phyloP scores from a whole-genome alignment of 2,113 vertebrate genomes.

The Macquaria australasica region DNA sequence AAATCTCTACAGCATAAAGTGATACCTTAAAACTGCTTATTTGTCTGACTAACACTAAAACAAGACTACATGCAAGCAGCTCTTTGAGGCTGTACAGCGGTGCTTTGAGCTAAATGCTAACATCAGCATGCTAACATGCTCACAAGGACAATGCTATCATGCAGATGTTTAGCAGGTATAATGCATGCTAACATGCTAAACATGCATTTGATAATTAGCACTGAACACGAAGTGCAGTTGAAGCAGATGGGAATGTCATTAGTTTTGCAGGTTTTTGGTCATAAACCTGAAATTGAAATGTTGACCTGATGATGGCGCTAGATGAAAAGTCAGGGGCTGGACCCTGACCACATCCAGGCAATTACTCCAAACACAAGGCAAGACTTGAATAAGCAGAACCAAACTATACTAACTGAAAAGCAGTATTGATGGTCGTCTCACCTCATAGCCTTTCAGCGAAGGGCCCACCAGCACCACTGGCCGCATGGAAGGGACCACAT shows the following conservation, averaged over 20 bases:
- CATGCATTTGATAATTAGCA: not conserved
- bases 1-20: not conserved
- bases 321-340: not conserved
- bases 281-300: not conserved
- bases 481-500: constrained; percentile 86
- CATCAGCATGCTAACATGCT: not conserved
- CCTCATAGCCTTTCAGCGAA: constrained; percentile 87
- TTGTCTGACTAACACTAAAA: not conserved
- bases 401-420: not conserved
- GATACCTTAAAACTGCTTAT: not conserved
- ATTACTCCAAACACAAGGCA: not conserved
- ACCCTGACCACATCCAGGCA: not conserved
- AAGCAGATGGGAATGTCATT: not conserved
- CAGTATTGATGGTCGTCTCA: constrained; percentile 50
- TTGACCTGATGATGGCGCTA: not conserved
- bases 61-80: not conserved
- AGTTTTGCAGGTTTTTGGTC: not conserved
- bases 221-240: not conserved
- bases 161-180: not conserved
- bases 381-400: not conserved
- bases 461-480: constrained; percentile 86
- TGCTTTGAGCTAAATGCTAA: constrained; percentile 6
- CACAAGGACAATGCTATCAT: not conserved
- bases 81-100: not conserved
- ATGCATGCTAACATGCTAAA: not conserved